Conservation (phyloP, 1,140 invertebrate genomes). For the Neocloeon triangulifer region DNA sequence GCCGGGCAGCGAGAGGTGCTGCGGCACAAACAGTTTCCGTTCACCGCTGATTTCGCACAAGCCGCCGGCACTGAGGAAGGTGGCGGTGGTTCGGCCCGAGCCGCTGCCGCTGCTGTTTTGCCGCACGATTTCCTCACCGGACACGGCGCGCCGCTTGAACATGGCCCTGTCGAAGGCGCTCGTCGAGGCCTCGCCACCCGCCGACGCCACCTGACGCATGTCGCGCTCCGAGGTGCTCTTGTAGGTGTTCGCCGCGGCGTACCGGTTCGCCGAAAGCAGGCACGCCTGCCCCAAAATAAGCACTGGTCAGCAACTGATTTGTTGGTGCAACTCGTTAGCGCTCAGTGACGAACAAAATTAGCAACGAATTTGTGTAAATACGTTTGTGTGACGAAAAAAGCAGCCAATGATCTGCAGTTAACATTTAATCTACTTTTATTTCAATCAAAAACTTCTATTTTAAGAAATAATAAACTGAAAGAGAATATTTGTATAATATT, state of each 20-base stretch:
- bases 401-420: too few species aligned
- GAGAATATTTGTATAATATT: too few species aligned
- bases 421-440: too few species aligned
- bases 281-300: conserved; percentile 17
- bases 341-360: conserved; percentile 18
- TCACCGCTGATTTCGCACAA: too few species aligned
- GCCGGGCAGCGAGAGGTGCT: conserved; percentile 39
- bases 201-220: conserved; percentile 23
- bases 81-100: too few species aligned
- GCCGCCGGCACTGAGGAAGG: too few species aligned
- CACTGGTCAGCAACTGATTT: too few species aligned
- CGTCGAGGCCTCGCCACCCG: conserved; percentile 25
- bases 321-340: conserved; percentile 18
- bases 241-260: conserved; percentile 21
- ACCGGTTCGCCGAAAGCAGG: conserved; percentile 21
- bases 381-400: too few species aligned
- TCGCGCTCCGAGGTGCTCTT: conserved; percentile 36
- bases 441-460: too few species aligned
- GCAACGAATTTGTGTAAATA: too few species aligned
- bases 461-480: too few species aligned
- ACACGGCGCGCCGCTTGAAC: background rate
- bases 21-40: conserved; percentile 26
- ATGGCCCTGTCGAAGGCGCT: conserved; percentile 15
- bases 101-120: too few species aligned
- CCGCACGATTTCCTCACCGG: conserved; percentile 1